Base-by-base conservation (phyloP, 2,113 vertebrate species). In the Struthio camelus region DNA sequence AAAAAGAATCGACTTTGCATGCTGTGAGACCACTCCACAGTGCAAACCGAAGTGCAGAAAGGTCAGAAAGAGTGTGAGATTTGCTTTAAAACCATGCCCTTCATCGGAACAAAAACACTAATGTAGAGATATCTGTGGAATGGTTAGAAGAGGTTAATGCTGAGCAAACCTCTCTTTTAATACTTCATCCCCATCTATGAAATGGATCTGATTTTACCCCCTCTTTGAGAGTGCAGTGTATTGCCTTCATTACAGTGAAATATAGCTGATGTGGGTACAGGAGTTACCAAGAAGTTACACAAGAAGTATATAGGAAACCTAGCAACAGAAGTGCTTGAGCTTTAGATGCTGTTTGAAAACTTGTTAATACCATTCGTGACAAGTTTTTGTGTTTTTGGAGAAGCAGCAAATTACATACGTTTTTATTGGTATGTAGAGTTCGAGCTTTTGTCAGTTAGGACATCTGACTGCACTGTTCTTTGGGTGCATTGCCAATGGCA, bases 41-140 rank as follows among this genome's bases (percentile, higher is more conserved):
- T 10, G 54, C 54, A 32, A 58, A 32, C 15, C 54, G 4, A 32
- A 32, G 54, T 58, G 54, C 54, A 30, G n/a, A 32, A 30, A 32
- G 54, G 30, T 32, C 54, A 58, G 54, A 16, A 30, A 30, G 28
- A 58, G 54, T 12, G 54, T 28, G 54, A 58, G 28, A 32, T 58
- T 18, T 58, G 54, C 54, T 58, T 58, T 58, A 17, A 58, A 32
- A 18, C 16, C 10, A 17, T 58, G 54, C 46, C 19, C 46, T 48
- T 48, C 18, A 48, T 19, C 46, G 18, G 46, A 19, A 19, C 46
- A 48, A 20, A 19, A 48, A 19, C 46, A 48, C 46, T 32, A 58
- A 30, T 32, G 9, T 83, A 81, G 69, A 87, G 85, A 72, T 92
- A 90, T 87, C 66, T 88, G 73, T 86, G 85, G 93, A 85, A 58